phyloP scores from a whole-genome alignment of 2,797 vertebrate genomes.

The Phalloptychus januarius region DNA sequence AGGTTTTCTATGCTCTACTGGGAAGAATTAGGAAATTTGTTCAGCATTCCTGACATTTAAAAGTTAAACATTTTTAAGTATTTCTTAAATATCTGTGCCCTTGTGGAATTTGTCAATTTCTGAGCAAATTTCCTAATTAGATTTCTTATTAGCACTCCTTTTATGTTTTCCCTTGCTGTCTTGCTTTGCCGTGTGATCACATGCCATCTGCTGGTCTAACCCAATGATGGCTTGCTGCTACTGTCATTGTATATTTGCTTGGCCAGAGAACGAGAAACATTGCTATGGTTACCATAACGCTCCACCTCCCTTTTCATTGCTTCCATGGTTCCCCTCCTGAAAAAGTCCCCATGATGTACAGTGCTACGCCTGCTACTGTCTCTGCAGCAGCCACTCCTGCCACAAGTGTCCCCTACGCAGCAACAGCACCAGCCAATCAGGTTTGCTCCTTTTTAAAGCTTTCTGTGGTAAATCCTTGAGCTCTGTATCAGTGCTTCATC shows the following conservation, averaged over 20 bases:
- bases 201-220: conserved; percentile 99
- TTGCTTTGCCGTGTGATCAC: conserved; percentile 98
- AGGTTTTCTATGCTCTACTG: conserved; percentile 32
- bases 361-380: conserved; percentile 99
- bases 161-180: conserved; percentile 90
- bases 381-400: conserved; percentile 99
- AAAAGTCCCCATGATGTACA: conserved; percentile 99
- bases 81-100: conserved; percentile 33
- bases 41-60: conserved; percentile 63
- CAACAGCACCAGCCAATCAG: conserved; percentile 99
- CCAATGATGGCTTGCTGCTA: conserved; percentile 96
- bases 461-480: conserved; percentile 98
- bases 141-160: conserved; percentile 89
- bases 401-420: conserved; percentile 99
- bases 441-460: conserved; percentile 99
- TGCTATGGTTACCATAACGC: conserved; percentile 93
- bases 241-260: conserved; percentile 91
- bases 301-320: conserved; percentile 98
- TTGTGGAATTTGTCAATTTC: conserved; percentile 87
- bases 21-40: conserved; percentile 68
- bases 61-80: conserved; percentile 17
- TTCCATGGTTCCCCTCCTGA: conserved; percentile 90
- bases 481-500: conserved; percentile 93
- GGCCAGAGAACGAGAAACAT: conserved; percentile 83
- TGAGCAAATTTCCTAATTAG: conserved; percentile 92